Base-by-base conservation (phyloP, 2,888 invertebrate species). In the Lycocerus yunnanus region DNA sequence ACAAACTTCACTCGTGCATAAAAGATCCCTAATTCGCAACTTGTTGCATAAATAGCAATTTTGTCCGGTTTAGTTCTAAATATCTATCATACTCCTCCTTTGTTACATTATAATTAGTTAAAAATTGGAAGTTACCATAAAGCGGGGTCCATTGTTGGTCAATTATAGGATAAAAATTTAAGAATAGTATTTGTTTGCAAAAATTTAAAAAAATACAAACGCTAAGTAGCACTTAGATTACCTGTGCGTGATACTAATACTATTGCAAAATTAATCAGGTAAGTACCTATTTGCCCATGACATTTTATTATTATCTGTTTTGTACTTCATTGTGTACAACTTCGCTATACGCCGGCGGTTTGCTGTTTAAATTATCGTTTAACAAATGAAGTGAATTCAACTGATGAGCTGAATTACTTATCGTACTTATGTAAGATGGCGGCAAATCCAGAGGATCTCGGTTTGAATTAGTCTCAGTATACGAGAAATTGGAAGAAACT, bases 351-450 rank as follows among this genome's bases (percentile, higher is more conserved):
- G 61, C 9, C 13, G 60, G 60, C 15, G 60, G 61, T 18, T 16
- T 16, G n/a, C 8, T 2, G 6, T 16, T 16, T 13, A 18, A 5
- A 63, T 18, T 63, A 1, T 18, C 61, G 20, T 18, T 18, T 18
- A 20, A n/a, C 3, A 63, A 63, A 8, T 63, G 61, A 13, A 63
- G 2, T n/a, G 18, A 63, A 20, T 63, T 63, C 20, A 63, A 63
- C 20, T 63, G 15, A 8, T 63, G 61, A 6, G 61, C 18, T 1
- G 61, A 63, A 63, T 18, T 20, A 9, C 61, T 63, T 18, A 63
- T 63, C n/a, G 61, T 20, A 63, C 61, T 63, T 63, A 63, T 63
- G 6, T 63, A 63, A 63, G 61, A 63, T 8, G 61, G 61, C 61
- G 61, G 61, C 11, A 63, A 63, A 15, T 63, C 61, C n/a, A 63